Conservation (phyloP, 2,113 vertebrate genomes). For the Sterna hirundo region DNA sequence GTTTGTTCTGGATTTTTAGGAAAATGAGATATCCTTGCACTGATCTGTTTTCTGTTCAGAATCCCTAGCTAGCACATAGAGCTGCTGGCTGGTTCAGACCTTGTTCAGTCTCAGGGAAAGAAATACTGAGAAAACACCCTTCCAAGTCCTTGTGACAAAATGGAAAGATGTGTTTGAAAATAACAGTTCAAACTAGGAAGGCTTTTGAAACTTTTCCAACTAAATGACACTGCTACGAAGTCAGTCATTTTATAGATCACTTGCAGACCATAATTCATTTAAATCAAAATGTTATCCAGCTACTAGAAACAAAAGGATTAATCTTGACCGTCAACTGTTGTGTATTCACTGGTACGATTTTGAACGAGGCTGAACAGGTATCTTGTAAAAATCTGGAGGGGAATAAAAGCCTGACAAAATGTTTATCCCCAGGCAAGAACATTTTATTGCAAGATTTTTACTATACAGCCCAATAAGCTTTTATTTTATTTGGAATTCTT, state of each 20-base stretch:
- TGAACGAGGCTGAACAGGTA: neutral
- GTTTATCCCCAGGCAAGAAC: neutral
- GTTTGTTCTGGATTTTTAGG: neutral
- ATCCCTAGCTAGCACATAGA: no score
- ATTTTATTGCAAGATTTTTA: conserved; percentile 11
- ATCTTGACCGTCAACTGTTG: neutral
- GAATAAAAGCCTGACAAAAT: neutral
- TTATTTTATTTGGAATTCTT: conserved; percentile 12
- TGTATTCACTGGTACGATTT: neutral
- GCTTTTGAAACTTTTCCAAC: neutral
- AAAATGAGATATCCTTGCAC: neutral
- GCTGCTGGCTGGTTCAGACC: neutral
- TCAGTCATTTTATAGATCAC: neutral
- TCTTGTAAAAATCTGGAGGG: neutral
- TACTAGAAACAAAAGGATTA: neutral
- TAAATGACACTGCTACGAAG: neutral
- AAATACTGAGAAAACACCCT: neutral
- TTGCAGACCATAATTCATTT: neutral
- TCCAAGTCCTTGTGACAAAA: neutral
- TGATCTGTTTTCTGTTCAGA: neutral
- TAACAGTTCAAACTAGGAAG: neutral
- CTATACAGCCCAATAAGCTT: neutral
- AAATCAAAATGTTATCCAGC: neutral
- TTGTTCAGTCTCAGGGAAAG: neutral
- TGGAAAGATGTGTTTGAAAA: neutral